Evolutionary conservation across 2,888 invertebrate species (phyloP), one percentile per base, ranked within the genome.

Genomic region (Agrypnus murinus): DNA sequence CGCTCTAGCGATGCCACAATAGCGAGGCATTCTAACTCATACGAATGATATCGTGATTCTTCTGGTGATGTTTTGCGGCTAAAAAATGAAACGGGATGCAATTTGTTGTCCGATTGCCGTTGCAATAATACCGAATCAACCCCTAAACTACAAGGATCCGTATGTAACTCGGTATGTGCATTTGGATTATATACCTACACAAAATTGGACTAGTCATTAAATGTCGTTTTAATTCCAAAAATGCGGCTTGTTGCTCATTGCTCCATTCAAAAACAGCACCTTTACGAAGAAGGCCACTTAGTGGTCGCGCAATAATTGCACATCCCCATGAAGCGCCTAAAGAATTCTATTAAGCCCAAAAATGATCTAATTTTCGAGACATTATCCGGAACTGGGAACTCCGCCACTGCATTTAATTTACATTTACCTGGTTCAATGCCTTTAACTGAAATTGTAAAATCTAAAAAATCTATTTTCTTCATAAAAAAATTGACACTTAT

Each of bases 161-260:
- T 78, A 62, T 82, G 81, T 45, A 81, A 59, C 68, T 82, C 78
- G 2, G 80, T 81, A 68, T 79, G 77, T 43, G 46, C 31, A 17
- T 32, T 38, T 6, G 78, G 79, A 14, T 65, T 59, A 71, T 75
- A 79, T 38, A 79, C n/a, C n/a, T 72, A 62, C 76, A 72, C 15
- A 75, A 57, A 36, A 75, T n/a, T 7, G 75, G 75, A 77, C 6
- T 38, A 10, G 9, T n/a, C 6, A n/a, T n/a, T n/a, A n/a, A n/a
- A n/a, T n/a, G n/a, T n/a, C n/a, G n/a, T n/a, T n/a, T n/a, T n/a
- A n/a, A n/a, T n/a, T n/a, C n/a, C n/a, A n/a, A n/a, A n/a, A n/a
- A n/a, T n/a, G n/a, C n/a, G n/a, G n/a, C n/a, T 38, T n/a, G 6
- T n/a, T 38, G 72, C 8, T 75, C 59, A 4, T 62, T 25, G 5